Percentiles rank a stretch among this genome's conserved stretches.
These are phyloP conservation scores for Parnassius orleans DNA, from an alignment of 2,888 invertebrate species.

Conservation along the genomic window DNA sequence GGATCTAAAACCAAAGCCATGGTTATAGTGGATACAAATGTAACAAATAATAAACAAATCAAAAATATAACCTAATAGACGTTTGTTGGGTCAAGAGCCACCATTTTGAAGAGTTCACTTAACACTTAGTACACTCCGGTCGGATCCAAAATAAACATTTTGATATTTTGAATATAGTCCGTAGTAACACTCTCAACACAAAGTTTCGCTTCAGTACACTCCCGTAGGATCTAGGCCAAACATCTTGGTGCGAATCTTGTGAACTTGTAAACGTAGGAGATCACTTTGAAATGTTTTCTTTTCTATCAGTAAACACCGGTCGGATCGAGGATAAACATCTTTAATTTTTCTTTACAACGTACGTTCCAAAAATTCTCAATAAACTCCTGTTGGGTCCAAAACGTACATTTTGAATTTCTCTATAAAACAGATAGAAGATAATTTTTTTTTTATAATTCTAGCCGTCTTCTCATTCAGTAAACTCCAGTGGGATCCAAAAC, in stretches of 20 bases:
- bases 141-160: conserved; percentile 70
- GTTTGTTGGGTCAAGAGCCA: conserved; percentile 43
- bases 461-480: conserved; percentile 46
- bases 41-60: conserved; percentile 7
- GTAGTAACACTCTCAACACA: conserved; percentile 34
- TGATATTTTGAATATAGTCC: conserved; percentile 40
- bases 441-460: conserved; percentile 4
- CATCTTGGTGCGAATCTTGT: conserved; percentile 45
- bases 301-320: conserved; percentile 58
- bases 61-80: conserved; percentile 42
- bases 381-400: conserved; percentile 70
- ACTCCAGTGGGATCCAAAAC: conserved; percentile 76
- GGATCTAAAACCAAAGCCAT: conserved; percentile 64
- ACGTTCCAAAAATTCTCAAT: conserved; percentile 43
- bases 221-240: conserved; percentile 68
- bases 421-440: not conserved
- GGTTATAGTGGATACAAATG: conserved; percentile 38
- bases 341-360: conserved; percentile 36
- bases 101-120: conserved; percentile 39
- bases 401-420: conserved; percentile 50
- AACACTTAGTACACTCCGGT: conserved; percentile 63
- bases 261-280: conserved; percentile 18
- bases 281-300: not conserved
- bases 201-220: conserved; percentile 59
- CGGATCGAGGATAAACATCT: conserved; percentile 67